Base-by-base conservation (phyloP, 2,797 vertebrate genomes). In the Acipenser ruthenus region DNA sequence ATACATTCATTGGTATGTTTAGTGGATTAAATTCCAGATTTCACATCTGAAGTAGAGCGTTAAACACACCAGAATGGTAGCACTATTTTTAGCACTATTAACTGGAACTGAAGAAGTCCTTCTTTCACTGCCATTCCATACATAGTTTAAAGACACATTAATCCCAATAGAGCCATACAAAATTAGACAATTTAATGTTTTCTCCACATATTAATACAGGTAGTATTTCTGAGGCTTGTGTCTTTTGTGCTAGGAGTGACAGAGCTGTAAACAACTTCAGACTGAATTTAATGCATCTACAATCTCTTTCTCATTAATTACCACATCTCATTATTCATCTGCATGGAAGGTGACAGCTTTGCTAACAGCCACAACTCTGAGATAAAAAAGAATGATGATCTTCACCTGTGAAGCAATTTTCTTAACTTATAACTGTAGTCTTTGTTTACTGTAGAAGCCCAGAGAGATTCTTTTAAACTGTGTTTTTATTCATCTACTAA, bases 401-500 rank as follows among this genome's bases (percentile, higher is more conserved):
- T 49, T 66, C 52, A 66, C 49, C 47, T 66, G 12, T 59, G 49
- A 56, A 47, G 52, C 64, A 8, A 59, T 49, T 6, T 50, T 66
- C 49, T 66, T 49, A 53, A 37, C 5, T 4, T 49, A 58, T 66
- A 12, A 49, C 18, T 48, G 12, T 58, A 66, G 65, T 56, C 37
- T 59, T 49, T 66, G 65, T 65, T 59, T 65, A 65, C 53, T 56
- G 59, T 13, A 66, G 59, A 66, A 59, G 11, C 47, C 47, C 37
- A 66, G 56, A 58, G 48, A 58, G 49, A 58, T 58, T n/a, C 5
- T 37, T 37, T 37, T 53, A 66, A 66, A 52, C 11, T 18, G 37
- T 12, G 47, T 55, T 66, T 66, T 66, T 48, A 66, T 58, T 53
- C 55, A 23, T 58, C 65, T 66, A 49, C 65, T 58, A 66, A 66